Base-by-base conservation (phyloP, 2,888 invertebrate genomes). In the Drosophila barbarae region DNA sequence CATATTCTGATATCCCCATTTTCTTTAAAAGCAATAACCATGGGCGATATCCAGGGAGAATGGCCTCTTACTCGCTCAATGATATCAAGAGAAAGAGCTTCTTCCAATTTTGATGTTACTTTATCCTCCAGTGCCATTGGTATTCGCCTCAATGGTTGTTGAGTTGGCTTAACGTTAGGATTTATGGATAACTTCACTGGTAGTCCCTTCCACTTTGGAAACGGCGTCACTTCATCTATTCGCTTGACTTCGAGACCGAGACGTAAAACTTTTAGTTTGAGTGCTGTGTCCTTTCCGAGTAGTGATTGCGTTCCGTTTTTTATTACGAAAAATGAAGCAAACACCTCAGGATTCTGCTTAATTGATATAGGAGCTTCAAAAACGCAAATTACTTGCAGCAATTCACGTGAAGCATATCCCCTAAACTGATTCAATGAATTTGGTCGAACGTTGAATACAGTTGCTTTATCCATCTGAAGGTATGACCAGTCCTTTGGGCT, bases 251-350 rank as follows among this genome's bases (percentile, higher is more conserved):
- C 23, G 23, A 23, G 23, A 1, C 23, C 23, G 12, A 46, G 30
- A 7, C 46, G 46, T 30, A 46, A 12, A 7, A n/a, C 28, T 18
- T 51, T 39, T 30, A 30, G 9, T 21, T 21, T 23, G 18, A 47
- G 32, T 32, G 38, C 38, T 18, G 51, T 38, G 4, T 39, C 30
- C 13, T 39, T 52, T 13, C 28, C 34, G 3, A 52, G n/a, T 12
- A 39, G 15, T 34, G 41, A 54, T 47, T 54, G 59, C 13, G 15
- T 21, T 50, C 41, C 41, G 21, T 50, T 50, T 57, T 28, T 42
- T 26, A 57, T 42, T 36, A 35, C 42, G 10, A 42, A 42, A 56
- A 56, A 34, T n/a, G 10, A 32, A 49, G 49, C 49, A 49, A 49
- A 8, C 13, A 47, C 13, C 21, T 21, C 21, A 21, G 32, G n/a